These are phyloP conservation scores for Actinemys pallida DNA, from an alignment of 2,113 vertebrate genomes.

Conservation along the genomic window DNA sequence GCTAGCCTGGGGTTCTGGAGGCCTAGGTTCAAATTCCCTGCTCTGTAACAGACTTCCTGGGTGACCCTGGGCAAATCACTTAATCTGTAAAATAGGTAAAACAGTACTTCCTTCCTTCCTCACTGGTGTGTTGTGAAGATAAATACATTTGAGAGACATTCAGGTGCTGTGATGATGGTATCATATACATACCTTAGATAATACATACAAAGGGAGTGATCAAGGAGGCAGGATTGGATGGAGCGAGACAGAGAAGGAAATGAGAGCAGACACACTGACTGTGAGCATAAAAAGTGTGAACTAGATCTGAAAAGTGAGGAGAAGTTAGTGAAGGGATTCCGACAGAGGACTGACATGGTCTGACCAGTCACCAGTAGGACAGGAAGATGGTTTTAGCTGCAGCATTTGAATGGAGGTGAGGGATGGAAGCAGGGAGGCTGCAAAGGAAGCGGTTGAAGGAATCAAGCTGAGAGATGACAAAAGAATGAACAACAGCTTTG, in stretches of 20 bases:
- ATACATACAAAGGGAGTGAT: background rate
- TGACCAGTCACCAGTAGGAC: background rate
- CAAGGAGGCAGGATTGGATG: background rate
- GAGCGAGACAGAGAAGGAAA: background rate
- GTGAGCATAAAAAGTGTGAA: background rate
- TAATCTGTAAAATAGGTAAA: background rate
- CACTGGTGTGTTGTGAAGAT: background rate
- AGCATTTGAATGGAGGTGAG: background rate
- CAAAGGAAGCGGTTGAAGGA: background rate
- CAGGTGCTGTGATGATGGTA: background rate
- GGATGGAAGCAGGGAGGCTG: background rate
- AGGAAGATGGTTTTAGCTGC: background rate
- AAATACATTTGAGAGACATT: background rate
- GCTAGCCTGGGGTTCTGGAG: background rate
- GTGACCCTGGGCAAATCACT: background rate
- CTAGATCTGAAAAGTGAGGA: background rate
- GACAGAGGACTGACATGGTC: background rate
- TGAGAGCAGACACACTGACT: background rate
- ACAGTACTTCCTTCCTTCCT: background rate
- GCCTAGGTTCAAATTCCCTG: background rate
- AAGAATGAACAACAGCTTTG: background rate
- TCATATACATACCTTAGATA: background rate
- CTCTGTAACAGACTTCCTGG: background rate
- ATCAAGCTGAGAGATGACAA: background rate
- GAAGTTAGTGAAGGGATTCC: background rate